A percentile compares a stretch with the other conserved stretches of the same genome.
phyloP scores from a whole-genome alignment of 2,113 vertebrate genomes.

The Dasypus novemcinctus region DNA sequence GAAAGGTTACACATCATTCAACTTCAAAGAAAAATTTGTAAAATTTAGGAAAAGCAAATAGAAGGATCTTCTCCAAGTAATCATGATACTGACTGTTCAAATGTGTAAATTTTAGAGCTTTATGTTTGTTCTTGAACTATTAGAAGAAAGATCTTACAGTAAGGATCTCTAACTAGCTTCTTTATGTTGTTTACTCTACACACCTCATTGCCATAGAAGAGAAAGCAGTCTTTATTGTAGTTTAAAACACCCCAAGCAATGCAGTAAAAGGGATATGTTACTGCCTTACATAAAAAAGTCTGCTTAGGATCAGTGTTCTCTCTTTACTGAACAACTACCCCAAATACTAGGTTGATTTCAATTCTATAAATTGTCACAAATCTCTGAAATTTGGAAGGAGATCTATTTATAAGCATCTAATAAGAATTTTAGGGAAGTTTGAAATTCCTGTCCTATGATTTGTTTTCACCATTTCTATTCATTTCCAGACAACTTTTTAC shows the following conservation, averaged over 20 bases:
- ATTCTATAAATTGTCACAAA: background rate
- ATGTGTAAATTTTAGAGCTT: background rate
- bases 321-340: background rate
- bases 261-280: background rate
- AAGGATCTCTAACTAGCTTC: background rate
- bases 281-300: background rate
- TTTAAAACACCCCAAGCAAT: background rate
- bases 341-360: background rate
- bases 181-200: background rate
- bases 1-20: conserved; percentile 54
- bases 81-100: background rate
- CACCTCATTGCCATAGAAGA: background rate
- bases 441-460: too few relatives aligned
- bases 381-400: background rate
- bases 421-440: too few relatives aligned
- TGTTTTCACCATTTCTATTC: too few relatives aligned
- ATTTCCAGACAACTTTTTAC: too few relatives aligned
- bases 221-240: background rate
- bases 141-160: background rate
- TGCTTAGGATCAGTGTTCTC: background rate
- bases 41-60: background rate
- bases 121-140: background rate
- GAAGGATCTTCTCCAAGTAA: background rate
- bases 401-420: background rate
- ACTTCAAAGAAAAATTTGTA: conserved; percentile 48